Percentiles rank a stretch among this genome's conserved stretches.
Conservation (phyloP, 53 echinoderm and acorn worm species). For the Zoroaster sp. region DNA sequence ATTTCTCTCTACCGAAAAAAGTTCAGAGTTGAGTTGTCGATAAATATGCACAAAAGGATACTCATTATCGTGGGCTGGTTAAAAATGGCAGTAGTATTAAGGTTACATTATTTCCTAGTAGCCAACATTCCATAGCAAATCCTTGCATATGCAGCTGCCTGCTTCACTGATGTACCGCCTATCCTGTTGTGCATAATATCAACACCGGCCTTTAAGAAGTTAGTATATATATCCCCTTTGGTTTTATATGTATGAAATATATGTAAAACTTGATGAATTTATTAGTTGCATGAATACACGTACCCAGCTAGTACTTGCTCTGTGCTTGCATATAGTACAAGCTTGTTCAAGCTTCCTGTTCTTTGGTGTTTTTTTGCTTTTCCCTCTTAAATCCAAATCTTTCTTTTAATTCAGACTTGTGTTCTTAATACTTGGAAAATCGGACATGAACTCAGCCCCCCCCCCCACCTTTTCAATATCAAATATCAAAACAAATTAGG, state of each 20-base stretch:
- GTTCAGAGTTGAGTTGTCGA: background rate
- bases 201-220: background rate
- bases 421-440: no score
- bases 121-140: background rate
- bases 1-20: background rate
- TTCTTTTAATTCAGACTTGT: background rate
- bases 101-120: background rate
- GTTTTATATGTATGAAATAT: background rate
- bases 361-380: background rate
- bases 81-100: background rate
- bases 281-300: constrained; percentile 35
- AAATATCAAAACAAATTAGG: no score
- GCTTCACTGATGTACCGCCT: background rate
- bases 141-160: background rate
- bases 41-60: background rate
- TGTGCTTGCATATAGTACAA: constrained; percentile 36
- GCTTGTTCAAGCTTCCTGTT: background rate
- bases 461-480: no score
- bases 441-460: no score
- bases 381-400: background rate
- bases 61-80: background rate
- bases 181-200: background rate
- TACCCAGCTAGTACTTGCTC: background rate
- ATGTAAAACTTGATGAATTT: background rate
- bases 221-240: background rate